Conservation (phyloP, 2,797 vertebrate genomes). For the Premnoplex brunnescens region DNA sequence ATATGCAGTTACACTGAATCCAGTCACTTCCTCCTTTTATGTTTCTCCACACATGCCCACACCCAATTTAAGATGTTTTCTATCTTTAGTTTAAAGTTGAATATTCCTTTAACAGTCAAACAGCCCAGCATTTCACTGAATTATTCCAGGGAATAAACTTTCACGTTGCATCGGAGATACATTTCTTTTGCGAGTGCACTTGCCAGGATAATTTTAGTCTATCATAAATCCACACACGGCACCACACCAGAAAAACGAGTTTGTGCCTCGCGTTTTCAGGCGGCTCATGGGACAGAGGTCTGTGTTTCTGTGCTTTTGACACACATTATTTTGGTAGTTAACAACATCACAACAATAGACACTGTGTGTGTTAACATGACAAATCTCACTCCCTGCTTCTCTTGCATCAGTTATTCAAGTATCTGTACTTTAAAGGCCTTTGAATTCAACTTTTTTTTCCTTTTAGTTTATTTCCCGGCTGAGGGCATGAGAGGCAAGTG, state of each 20-base stretch:
- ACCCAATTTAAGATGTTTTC: not conserved
- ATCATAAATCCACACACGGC: not conserved
- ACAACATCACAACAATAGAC: not conserved
- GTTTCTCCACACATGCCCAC: not conserved
- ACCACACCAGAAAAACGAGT: not conserved
- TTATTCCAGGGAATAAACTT: not conserved
- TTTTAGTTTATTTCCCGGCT: not conserved
- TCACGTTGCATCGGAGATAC: accelerated
- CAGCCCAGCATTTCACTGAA: not conserved
- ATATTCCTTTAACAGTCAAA: not conserved
- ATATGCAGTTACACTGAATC: not conserved
- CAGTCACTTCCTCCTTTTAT: conserved; percentile 4
- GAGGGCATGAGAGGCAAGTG: accelerated
- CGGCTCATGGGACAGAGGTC: not conserved
- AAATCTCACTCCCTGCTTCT: not conserved
- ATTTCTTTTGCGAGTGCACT: not conserved
- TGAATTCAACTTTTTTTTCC: not conserved
- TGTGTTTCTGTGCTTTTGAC: not conserved
- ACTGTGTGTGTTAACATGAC: not conserved
- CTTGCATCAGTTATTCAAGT: not conserved
- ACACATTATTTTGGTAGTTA: not conserved
- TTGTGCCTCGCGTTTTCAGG: too few species aligned
- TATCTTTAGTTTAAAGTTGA: not conserved
- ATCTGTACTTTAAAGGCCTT: not conserved
- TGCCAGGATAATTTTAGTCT: not conserved